These are phyloP conservation scores for Morone chrysops DNA, from an alignment of 2,113 vertebrate genomes.

Conservation along the genomic window DNA sequence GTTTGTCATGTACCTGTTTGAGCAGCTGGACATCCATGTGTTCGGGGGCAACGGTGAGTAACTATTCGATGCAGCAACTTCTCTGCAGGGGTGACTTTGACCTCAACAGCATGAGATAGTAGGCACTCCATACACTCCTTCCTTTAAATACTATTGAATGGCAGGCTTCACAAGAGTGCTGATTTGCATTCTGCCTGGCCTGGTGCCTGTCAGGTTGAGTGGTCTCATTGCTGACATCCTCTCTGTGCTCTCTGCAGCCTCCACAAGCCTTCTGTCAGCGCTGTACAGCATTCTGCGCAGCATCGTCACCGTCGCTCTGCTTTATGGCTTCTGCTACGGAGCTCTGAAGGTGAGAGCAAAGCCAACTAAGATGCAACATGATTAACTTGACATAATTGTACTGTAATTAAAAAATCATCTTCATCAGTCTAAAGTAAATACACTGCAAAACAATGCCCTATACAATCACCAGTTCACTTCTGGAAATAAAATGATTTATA, in stretches of 20 bases:
- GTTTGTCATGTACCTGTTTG: slow-evolving; percentile 98
- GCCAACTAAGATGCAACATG: neutral
- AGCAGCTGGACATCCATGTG: slow-evolving; percentile 98
- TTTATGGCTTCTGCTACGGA: slow-evolving; percentile 97
- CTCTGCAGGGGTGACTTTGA: slow-evolving; percentile 33
- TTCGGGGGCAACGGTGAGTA: slow-evolving; percentile 97
- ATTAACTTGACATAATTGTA: neutral
- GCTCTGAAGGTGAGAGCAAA: slow-evolving; percentile 91
- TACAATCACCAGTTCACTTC: neutral
- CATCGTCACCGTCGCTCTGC: slow-evolving; percentile 92
- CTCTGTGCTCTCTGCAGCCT: slow-evolving; percentile 84
- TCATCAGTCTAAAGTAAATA: neutral
- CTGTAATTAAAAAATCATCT: neutral
- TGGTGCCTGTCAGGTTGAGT: slow-evolving; percentile 38
- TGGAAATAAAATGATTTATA: too few species aligned
- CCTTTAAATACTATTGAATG: slow-evolving; percentile 27
- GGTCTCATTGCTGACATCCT: slow-evolving; percentile 40
- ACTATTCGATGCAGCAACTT: neutral
- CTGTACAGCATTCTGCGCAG: slow-evolving; percentile 96
- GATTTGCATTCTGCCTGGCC: slow-evolving; percentile 55
- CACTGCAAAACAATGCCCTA: neutral
- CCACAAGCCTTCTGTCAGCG: slow-evolving; percentile 95
- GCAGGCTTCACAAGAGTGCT: slow-evolving; percentile 32
- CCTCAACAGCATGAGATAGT: slow-evolving; percentile 22
- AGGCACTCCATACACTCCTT: slow-evolving; percentile 3